These are phyloP conservation scores for Zapus hudsonius DNA, from an alignment of 2,113 vertebrate genomes.

Conservation along the genomic window DNA sequence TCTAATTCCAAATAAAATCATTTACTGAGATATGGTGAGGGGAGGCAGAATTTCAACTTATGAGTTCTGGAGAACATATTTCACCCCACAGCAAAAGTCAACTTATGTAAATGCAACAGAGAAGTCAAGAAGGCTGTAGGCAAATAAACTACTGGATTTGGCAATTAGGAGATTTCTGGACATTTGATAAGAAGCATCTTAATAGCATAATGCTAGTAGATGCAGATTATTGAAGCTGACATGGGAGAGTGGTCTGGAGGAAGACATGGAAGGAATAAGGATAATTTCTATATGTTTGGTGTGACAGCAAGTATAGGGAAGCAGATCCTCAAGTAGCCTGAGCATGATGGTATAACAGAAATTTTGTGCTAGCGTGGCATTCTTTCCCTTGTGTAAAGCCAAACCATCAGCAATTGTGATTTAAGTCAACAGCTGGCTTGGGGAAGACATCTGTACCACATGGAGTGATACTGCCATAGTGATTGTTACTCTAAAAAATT, in stretches of 20 bases:
- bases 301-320: not conserved
- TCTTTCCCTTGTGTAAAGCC: conserved; percentile 13
- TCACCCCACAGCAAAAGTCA: not conserved
- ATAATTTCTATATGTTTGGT: not conserved
- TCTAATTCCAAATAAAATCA: not conserved
- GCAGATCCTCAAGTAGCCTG: not conserved
- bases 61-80: not conserved
- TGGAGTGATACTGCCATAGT: conserved; percentile 46
- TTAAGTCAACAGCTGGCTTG: conserved; percentile 51
- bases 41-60: not conserved
- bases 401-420: conserved; percentile 51
- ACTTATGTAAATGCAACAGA: not conserved
- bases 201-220: not conserved
- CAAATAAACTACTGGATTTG: conserved; percentile 1
- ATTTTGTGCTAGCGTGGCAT: not conserved
- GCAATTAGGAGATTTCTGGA: not conserved
- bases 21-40: not conserved
- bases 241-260: not conserved
- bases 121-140: not conserved
- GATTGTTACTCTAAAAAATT: conserved; percentile 50
- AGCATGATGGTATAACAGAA: not conserved
- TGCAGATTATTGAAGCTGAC: not conserved
- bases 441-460: conserved; percentile 41
- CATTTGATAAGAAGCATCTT: conserved; percentile 43
- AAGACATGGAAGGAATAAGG: not conserved